Conservation (phyloP, 2,113 vertebrate genomes). For the Chamaea fasciata region DNA sequence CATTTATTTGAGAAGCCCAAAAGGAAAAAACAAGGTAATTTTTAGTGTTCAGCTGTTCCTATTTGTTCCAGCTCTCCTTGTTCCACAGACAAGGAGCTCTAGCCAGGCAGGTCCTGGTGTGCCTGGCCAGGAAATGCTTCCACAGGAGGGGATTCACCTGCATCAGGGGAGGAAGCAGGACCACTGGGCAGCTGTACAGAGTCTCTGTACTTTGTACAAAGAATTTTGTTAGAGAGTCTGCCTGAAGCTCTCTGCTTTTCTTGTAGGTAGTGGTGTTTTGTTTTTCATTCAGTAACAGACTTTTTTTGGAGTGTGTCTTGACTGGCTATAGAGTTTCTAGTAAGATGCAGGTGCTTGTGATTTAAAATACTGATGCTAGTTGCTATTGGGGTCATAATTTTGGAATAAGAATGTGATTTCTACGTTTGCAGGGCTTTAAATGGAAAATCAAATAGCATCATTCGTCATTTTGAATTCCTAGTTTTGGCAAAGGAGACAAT, state of each 20-base stretch:
- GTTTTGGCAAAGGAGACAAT: background rate
- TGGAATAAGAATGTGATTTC: background rate
- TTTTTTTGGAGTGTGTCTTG: fast-evolving
- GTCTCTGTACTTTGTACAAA: background rate
- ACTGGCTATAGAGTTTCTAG: background rate
- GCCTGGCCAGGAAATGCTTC: background rate
- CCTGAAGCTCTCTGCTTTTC: background rate
- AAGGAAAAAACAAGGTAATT: background rate
- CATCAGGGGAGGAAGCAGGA: background rate
- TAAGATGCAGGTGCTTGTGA: background rate
- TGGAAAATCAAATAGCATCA: fast-evolving
- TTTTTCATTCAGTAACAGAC: background rate
- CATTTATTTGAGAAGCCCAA: background rate
- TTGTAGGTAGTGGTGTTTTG: background rate
- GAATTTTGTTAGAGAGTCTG: background rate
- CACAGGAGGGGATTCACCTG: background rate
- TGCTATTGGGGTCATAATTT: background rate
- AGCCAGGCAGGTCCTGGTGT: background rate
- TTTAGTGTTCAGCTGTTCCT: background rate
- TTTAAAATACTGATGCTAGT: background rate
- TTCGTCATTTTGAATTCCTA: background rate
- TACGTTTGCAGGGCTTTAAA: background rate
- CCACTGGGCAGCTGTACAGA: background rate
- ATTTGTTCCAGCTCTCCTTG: background rate
- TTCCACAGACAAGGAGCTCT: background rate